Base-by-base conservation (phyloP, 1,140 invertebrate species). In the Drosophila repletoides region DNA sequence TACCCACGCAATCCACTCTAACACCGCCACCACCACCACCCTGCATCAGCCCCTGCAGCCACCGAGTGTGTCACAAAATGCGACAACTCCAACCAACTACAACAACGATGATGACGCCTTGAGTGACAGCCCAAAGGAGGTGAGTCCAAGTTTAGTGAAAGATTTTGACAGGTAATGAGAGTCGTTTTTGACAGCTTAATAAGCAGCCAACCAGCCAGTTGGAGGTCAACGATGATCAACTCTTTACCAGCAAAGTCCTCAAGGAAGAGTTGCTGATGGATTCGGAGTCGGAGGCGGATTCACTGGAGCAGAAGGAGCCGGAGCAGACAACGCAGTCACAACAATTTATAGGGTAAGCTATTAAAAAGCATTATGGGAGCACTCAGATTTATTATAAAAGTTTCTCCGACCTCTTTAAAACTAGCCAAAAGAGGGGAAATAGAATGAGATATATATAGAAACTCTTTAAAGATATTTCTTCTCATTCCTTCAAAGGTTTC, bases 111-210 rank as follows among this genome's bases (percentile, higher is more conserved):
- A 53, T 45, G 60, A 38, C 29, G 38, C 41, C 28, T 64, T 67
- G 75, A 66, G 15, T 73, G 77, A 76, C 69, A 67, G 67, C 63
- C 17, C 22, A 46, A 61, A 74, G 52, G 72, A 75, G 72, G 80
- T 86, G 28, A 81, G 76, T 56, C 22, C 29, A 29, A 68, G 59
- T 68, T 76, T 51, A 61, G 52, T 61, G 60, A 77, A 56, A 71
- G 61, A 83, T 65, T 77, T 86, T 86, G 77, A 76, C 58, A 72
- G 75, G 29, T 76, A 79, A 75, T 84, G 67, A 75, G 55, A 66
- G 59, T 65, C 24, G 34, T 43, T 86, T 73, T 86, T 76, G 80
- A 86, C 81, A 86, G 75, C 63, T 86, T 76, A 80, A 86, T 84
- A 72, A 69, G 67, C 71, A 72, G 71, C 31, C 59, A 33, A 59